Conservation (phyloP, 2,888 invertebrate genomes). For the Cheilosia urbana region DNA sequence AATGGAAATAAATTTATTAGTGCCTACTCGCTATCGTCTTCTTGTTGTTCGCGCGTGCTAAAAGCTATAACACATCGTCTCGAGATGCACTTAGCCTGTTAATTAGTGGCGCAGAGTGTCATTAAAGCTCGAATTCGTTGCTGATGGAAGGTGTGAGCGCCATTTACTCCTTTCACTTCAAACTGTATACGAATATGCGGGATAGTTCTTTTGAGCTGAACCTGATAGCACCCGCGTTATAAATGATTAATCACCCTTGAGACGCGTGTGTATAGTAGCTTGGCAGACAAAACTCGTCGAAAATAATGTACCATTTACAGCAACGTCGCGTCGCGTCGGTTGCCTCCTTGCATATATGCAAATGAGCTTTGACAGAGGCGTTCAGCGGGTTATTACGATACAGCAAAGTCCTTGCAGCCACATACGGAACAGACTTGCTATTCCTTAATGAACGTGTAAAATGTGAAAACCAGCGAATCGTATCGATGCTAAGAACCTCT, state of each 20-base stretch:
- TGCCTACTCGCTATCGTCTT: not conserved
- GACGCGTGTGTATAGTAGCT: not conserved
- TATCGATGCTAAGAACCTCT: slow-evolving; percentile 66
- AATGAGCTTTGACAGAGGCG: slow-evolving; percentile 45
- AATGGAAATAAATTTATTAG: slow-evolving; percentile 68
- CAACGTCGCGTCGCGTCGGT: slow-evolving; percentile 34
- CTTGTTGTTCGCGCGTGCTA: not conserved
- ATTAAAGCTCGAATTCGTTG: slow-evolving; percentile 31
- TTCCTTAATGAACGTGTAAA: slow-evolving; percentile 63
- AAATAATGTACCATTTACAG: slow-evolving; percentile 20
- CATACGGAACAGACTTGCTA: not conserved
- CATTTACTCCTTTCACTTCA: slow-evolving; percentile 48
- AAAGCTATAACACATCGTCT: slow-evolving; percentile 39
- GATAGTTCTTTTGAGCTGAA: slow-evolving; percentile 39
- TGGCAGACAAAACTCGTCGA: not conserved
- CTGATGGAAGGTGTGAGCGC: slow-evolving; percentile 23
- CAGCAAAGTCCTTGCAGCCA: slow-evolving; percentile 8
- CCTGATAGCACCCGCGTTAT: slow-evolving; percentile 48
- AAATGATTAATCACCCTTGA: slow-evolving; percentile 63
- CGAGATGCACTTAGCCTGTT: slow-evolving; percentile 71
- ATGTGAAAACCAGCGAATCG: slow-evolving; percentile 68
- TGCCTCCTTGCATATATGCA: slow-evolving; percentile 61
- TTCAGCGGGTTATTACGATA: slow-evolving; percentile 31
- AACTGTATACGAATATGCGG: no score
- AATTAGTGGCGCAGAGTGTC: slow-evolving; percentile 48